These are phyloP conservation scores for Acanthoscelides obtectus DNA, from an alignment of 2,888 invertebrate species.

Conservation along the genomic window DNA sequence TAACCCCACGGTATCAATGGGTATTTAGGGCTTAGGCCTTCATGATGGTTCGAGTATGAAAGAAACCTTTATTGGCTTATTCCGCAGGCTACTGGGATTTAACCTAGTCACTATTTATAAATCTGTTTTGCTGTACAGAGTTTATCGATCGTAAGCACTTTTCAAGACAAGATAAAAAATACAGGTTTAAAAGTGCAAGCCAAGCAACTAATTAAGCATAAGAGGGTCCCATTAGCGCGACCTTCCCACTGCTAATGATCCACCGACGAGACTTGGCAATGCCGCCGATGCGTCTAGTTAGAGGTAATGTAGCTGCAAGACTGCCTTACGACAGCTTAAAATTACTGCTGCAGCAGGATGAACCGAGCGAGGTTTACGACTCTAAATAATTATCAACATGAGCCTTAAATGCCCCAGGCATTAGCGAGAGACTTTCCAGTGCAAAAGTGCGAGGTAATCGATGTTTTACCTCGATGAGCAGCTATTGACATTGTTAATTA, in stretches of 20 bases:
- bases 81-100: too few relatives aligned
- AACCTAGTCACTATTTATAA: too few relatives aligned
- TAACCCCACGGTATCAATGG: too few relatives aligned
- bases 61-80: too few relatives aligned
- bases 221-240: background rate
- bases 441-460: background rate
- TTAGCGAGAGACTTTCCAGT: background rate
- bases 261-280: background rate
- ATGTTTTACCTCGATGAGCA: too few relatives aligned
- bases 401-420: background rate
- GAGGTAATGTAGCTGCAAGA: background rate
- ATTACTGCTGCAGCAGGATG: background rate
- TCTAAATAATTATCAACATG: background rate
- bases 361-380: background rate
- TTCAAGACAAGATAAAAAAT: too few relatives aligned
- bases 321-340: background rate
- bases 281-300: background rate
- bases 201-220: background rate
- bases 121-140: too few relatives aligned
- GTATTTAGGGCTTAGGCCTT: too few relatives aligned
- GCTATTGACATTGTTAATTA: too few relatives aligned
- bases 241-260: background rate
- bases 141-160: too few relatives aligned
- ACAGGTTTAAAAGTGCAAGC: too few relatives aligned
- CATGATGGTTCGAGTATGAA: too few relatives aligned